Conservation (phyloP, 2,797 vertebrate genomes). For the Taeniopygia guttata region DNA sequence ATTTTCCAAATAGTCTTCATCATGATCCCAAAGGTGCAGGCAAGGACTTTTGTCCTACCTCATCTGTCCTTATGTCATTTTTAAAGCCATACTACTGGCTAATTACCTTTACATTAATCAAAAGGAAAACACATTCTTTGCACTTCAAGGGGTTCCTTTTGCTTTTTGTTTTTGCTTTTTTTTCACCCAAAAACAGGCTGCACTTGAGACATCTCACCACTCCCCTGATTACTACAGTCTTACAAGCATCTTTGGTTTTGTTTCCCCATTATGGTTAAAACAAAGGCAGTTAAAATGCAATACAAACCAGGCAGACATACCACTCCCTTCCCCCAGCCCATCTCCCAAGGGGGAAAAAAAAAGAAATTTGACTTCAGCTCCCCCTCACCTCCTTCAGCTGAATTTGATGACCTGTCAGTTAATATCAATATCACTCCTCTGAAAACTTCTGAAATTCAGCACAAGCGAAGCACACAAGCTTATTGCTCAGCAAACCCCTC, state of each 20-base stretch:
- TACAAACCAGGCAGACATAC: not conserved
- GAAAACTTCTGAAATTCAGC: not conserved
- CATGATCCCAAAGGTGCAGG: not conserved
- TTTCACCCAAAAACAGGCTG: rapidly evolving
- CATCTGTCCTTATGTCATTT: not conserved
- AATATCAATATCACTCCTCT: not conserved
- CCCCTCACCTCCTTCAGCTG: not conserved
- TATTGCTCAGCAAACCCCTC: not conserved
- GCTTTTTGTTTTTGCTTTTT: rapidly evolving
- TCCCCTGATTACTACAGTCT: not conserved
- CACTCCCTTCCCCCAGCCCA: too few species aligned
- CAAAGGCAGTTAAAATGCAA: not conserved
- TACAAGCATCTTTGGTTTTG: not conserved
- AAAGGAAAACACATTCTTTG: not conserved
- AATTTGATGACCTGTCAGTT: not conserved
- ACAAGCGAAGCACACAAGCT: not conserved
- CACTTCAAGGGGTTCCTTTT: not conserved
- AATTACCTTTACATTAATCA: not conserved
- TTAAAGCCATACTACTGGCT: not conserved
- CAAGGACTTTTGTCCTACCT: not conserved
- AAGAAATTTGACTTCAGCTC: not conserved
- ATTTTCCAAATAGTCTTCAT: not conserved
- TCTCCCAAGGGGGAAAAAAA: too few species aligned
- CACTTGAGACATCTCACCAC: not conserved
- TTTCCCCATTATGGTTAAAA: not conserved